phyloP scores from a whole-genome alignment of 2,113 vertebrate species.

The Nycticorax nycticorax region DNA sequence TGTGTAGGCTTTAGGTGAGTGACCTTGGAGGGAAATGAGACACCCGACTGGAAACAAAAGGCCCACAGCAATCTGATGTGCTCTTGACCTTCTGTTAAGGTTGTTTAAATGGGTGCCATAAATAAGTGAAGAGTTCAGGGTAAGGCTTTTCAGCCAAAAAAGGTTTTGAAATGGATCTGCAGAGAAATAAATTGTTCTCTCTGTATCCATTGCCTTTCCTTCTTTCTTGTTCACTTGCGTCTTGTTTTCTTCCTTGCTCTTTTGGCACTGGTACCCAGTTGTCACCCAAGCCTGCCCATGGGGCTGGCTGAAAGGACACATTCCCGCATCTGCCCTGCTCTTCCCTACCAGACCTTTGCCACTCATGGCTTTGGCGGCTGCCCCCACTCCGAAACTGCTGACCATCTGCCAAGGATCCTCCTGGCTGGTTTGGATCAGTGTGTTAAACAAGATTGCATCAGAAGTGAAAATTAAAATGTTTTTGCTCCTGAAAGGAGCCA shows the following conservation, averaged over 20 bases:
- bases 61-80: background rate
- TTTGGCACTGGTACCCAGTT: background rate
- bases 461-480: background rate
- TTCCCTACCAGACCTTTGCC: background rate
- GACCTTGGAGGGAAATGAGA: slow-evolving; percentile 11
- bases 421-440: background rate
- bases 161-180: background rate
- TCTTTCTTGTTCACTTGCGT: background rate
- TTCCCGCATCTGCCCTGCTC: background rate
- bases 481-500: background rate
- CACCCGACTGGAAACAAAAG: slow-evolving; percentile 22
- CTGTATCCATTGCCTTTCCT: background rate
- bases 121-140: background rate
- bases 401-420: background rate
- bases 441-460: background rate
- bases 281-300: background rate
- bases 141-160: background rate
- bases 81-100: slow-evolving; percentile 10
- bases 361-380: rapidly evolving
- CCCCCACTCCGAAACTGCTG: background rate
- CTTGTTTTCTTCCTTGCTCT: background rate
- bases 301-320: background rate
- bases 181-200: background rate
- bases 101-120: slow-evolving; percentile 11
- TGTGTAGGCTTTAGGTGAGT: background rate